Base-by-base conservation (phyloP, 1,140 invertebrate genomes). In the Drosophila ambigua region DNA sequence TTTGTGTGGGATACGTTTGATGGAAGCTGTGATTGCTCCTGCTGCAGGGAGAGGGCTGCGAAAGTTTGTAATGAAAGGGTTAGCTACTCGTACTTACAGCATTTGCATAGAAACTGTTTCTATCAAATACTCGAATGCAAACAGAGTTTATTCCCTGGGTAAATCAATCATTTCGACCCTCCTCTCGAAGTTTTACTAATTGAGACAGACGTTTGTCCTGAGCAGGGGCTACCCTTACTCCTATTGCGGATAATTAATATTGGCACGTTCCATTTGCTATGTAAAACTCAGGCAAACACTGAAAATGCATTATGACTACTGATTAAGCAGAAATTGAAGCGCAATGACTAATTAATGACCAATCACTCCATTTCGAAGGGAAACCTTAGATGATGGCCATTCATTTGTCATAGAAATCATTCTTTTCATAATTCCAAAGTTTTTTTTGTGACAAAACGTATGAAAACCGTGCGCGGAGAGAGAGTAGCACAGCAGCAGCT, bases 1-100 rank as follows among this genome's bases (percentile, higher is more conserved):
- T 71, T 6, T 28, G 35, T 49, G 35, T 54, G 26, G 20, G 46
- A 35, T 61, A 50, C 54, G 61, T 73, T 85, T 79, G 63, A 80
- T 65, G 66, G 44, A 50, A 51, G 46, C 66, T 45, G 54, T 62
- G 77, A 79, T 84, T 84, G 72, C 54, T 48, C 55, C 13, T 24
- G 48, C 31, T 39, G 35, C 4, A 13, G 35, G 26, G 26, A 13
- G 35, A 39, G 45, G 31, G 26, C 16, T 63, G 24, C 31, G 13
- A 45, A 54, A 57, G 66, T 57, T 57, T 52, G 7, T 41, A 68
- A 43, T 55, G 28, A 55, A 55, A 44, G 66, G 63, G 9, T 55
- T 49, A 43, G 35, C 15, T n/a, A 11, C 23, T 28, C 5, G 26
- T 2, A 2, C 28, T 16, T 28, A 11, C 62, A 59, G 26, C n/a